Percentiles rank a stretch among this genome's conserved stretches.
These are phyloP conservation scores for Heteromyza rotundicornis DNA, from an alignment of 2,888 invertebrate species.

Conservation along the genomic window DNA sequence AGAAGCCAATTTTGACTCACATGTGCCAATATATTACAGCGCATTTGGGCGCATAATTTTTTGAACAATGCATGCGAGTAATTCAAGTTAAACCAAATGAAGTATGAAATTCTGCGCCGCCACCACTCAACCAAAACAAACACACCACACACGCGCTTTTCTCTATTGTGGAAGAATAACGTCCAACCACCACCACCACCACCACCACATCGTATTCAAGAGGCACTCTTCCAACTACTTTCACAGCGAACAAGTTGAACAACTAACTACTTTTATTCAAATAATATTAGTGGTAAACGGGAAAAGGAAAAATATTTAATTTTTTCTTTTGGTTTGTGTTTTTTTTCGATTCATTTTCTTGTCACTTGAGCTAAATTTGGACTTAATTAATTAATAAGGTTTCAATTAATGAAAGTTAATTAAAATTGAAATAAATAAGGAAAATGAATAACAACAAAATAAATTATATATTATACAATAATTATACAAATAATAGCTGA, in stretches of 20 bases:
- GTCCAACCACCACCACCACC: conserved; percentile 27
- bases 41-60: too few relatives aligned
- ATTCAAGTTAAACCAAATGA: too few relatives aligned
- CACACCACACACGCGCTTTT: too few relatives aligned
- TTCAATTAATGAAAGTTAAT: conserved; percentile 35
- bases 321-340: too few relatives aligned
- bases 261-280: too few relatives aligned
- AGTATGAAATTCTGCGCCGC: too few relatives aligned
- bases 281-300: too few relatives aligned
- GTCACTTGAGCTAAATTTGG: conserved; percentile 47
- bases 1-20: conserved; percentile 20
- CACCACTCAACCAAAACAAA: too few relatives aligned
- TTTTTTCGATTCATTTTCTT: neutral
- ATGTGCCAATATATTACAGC: conserved; percentile 31
- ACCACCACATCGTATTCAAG: conserved; percentile 10
- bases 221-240: too few relatives aligned
- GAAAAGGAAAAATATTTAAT: neutral
- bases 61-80: too few relatives aligned
- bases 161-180: too few relatives aligned
- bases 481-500: conserved; percentile 42
- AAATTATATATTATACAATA: conserved; percentile 14
- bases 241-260: too few relatives aligned
- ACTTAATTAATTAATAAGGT: conserved; percentile 39
- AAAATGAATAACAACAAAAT: conserved; percentile 18
- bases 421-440: conserved; percentile 10